Evolutionary conservation across 2,888 invertebrate genomes (phyloP), one percentile per base, ranked within the genome.

Genomic region (Lacanobia oleracea): DNA sequence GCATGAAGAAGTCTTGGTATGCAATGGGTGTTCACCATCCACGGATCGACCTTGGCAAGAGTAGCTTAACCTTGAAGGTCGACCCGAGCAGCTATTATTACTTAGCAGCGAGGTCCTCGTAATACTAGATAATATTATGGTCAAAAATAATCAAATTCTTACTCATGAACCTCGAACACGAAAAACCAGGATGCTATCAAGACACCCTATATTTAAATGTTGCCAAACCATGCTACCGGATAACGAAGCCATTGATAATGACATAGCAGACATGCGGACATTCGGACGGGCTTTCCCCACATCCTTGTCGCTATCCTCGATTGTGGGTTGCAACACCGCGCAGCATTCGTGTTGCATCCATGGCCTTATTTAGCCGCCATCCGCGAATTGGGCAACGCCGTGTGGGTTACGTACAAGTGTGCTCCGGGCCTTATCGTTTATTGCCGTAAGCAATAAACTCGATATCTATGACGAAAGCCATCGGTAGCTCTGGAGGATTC

Each of bases 251-350:
- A 53, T 48, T 59, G 56, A 40, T 75, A 81, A 76, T 75, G 76
- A 79, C 68, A 71, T 76, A 66, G 65, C 72, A 77, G 57, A 70
- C 51, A 72, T 74, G 75, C 83, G 84, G 85, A 82, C 75, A 76
- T 68, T 78, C 69, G 70, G 64, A 51, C 65, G 71, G 85, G 76
- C 79, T 89, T 91, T 89, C 87, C 82, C 87, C 89, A 91, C 84
- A 90, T 91, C 91, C 91, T 89, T 77, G 82, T 86, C 81, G 65
- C 75, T 86, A 88, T 90, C 89, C 87, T 88, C 88, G 85, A 88
- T 87, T 86, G 69, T 66, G n/a, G 61, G 72, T 90, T 88, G 81
- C 88, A 82, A 87, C 73, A 77, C 57, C 63, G 67, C 70, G 69
- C 83, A 83, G 82, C 72, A 79, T 75, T 82, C 79, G 72, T 43